phyloP scores from a whole-genome alignment of 2,113 vertebrate genomes.

The Okapia johnstoni region DNA sequence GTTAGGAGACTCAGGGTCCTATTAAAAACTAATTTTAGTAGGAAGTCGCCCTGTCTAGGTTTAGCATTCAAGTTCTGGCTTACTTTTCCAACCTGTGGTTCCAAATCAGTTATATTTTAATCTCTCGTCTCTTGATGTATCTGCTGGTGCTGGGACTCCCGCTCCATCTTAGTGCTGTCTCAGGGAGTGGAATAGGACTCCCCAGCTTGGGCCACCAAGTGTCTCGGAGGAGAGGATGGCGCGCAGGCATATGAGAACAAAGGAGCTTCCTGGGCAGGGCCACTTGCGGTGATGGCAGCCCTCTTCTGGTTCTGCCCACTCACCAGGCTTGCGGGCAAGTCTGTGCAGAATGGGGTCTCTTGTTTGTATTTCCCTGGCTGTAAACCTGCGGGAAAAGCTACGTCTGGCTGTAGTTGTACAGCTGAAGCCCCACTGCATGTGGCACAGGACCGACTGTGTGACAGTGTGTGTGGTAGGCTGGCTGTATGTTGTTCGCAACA shows the following conservation, averaged over 20 bases:
- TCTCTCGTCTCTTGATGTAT: not conserved
- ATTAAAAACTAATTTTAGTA: not conserved
- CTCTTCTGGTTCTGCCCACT: not conserved
- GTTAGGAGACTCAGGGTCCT: not conserved
- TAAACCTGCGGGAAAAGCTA: not conserved
- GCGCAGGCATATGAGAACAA: not conserved
- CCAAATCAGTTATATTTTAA: not conserved
- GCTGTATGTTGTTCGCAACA: not conserved
- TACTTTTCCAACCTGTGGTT: not conserved
- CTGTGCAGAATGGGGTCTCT: not conserved
- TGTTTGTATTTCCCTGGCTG: not conserved
- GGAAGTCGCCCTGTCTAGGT: not conserved
- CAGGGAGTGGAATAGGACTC: too few species aligned
- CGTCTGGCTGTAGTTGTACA: not conserved
- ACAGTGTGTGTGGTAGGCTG: too few species aligned
- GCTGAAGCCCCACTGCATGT: not conserved
- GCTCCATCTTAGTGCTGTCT: not conserved
- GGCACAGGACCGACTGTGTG: not conserved
- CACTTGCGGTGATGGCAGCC: too few species aligned
- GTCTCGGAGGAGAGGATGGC: not conserved
- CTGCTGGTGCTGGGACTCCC: not conserved
- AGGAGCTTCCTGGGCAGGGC: not conserved
- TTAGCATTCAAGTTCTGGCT: not conserved
- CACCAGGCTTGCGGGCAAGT: fast-evolving
- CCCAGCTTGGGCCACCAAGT: not conserved